Evolutionary conservation across 2,797 vertebrate species (phyloP), one percentile per base, ranked within the genome.

Genomic region (Sebastes wilsoni): DNA sequence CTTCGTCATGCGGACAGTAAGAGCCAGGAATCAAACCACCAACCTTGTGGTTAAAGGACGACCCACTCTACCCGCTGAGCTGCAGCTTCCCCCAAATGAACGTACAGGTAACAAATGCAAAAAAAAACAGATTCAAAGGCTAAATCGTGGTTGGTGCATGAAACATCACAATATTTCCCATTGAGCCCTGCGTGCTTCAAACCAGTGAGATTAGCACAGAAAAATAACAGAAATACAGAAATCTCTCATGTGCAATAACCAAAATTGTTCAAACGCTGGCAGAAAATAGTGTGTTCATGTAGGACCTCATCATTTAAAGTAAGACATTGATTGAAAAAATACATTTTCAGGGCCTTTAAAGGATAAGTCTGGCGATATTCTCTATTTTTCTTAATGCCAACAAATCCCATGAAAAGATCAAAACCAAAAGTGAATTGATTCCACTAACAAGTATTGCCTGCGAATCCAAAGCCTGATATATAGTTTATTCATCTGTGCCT

Each of bases 31-130:
- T 46, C 42, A 16, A 46, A 46, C 42, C 18, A 49, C 46, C 16
- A 49, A 0, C 46, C 46, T 49, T 18, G 1, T 49, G 46, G 46
- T 49, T 49, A 18, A 20, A 18, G 46, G 46, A 20, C 16, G 46
- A 49, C 46, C 46, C 18, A 0, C 46, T 49, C 46, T 49, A 20
- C 7, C 46, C 0, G 18, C 46, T 49, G 18, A 49, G 3, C 18
- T 49, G 46, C 46, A 49, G 46, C 46, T 0, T 0, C 46, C 46
- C 46, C 46, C 46, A 49, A 42, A 0, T 1, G 38, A 3, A n/a
- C n/a, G 42, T 49, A 3, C 18, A 49, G 46, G 46, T 49, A 49
- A 49, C 16, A 49, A 49, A 49, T 58, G 28, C 28, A 42, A 42
- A 42, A 18, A 9, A 38, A 23, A 13, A 3, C 42, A 20, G 18